phyloP scores from a whole-genome alignment of 2,113 vertebrate species.

The Myiopsitta monachus region DNA sequence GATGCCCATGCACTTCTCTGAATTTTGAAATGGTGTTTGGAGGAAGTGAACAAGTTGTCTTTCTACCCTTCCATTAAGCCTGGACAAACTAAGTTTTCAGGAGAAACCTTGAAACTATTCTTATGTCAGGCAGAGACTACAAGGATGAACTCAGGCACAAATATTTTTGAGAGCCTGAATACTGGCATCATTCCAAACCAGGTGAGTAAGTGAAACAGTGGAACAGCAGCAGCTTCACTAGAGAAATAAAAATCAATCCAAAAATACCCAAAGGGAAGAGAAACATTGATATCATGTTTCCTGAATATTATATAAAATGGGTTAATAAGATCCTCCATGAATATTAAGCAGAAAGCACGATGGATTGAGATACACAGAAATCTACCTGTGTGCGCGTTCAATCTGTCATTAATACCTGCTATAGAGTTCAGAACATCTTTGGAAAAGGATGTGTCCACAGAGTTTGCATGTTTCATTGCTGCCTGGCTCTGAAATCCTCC shows the following conservation, averaged over 20 bases:
- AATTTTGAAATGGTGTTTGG: background rate
- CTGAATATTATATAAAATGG: background rate
- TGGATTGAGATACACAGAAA: conserved; percentile 23
- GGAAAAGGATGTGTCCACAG: conserved; percentile 94
- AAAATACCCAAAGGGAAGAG: background rate
- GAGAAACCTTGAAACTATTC: background rate
- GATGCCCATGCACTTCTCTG: background rate
- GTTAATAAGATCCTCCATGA: background rate
- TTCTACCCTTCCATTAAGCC: background rate
- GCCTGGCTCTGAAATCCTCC: conserved; percentile 81
- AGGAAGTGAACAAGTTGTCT: background rate
- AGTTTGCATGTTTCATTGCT: conserved; percentile 87
- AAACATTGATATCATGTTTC: conserved; percentile 27
- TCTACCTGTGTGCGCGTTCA: background rate
- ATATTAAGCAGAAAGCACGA: conserved; percentile 41
- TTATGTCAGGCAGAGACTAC: background rate
- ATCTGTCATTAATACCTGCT: conserved; percentile 81
- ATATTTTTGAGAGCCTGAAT: background rate
- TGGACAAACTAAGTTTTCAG: background rate
- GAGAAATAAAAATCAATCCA: background rate
- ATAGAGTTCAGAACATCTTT: conserved; percentile 99
- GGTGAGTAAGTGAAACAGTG: background rate
- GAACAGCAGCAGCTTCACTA: background rate
- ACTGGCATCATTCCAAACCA: background rate
- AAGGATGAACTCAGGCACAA: background rate